Conservation (phyloP, 2,113 vertebrate genomes). For the Otolemur garnettii region DNA sequence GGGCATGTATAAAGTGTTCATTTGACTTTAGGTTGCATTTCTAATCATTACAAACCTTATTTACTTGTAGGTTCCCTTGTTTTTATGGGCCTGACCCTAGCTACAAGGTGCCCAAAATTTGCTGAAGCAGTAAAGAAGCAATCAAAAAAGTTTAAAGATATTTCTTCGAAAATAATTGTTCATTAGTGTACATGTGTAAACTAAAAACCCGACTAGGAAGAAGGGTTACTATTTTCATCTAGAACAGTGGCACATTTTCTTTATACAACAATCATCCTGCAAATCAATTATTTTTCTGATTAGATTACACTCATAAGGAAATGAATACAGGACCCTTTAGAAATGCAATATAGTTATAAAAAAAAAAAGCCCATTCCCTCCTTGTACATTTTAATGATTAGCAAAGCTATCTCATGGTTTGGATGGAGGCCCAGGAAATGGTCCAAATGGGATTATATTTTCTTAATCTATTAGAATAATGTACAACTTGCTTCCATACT, state of each 20-base stretch:
- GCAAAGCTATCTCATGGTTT: slow-evolving; percentile 80
- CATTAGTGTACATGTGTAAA: slow-evolving; percentile 9
- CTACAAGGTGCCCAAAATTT: slow-evolving; percentile 15
- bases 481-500: slow-evolving; percentile 68
- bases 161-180: slow-evolving; percentile 73
- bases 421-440: slow-evolving; percentile 83
- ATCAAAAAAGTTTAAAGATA: slow-evolving; percentile 57
- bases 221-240: neutral
- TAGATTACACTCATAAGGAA: slow-evolving; percentile 81
- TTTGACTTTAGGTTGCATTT: slow-evolving; percentile 59
- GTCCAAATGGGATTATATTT: slow-evolving; percentile 84
- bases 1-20: slow-evolving; percentile 27
- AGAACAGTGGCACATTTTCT: slow-evolving; percentile 73
- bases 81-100: slow-evolving; percentile 14
- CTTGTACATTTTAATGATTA: slow-evolving; percentile 83
- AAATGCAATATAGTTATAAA: slow-evolving; percentile 79
- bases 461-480: slow-evolving; percentile 85
- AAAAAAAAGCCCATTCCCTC: slow-evolving; percentile 64
- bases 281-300: slow-evolving; percentile 82
- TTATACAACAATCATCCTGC: slow-evolving; percentile 72
- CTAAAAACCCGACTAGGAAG: slow-evolving; percentile 42
- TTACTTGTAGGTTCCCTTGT: slow-evolving; percentile 13
- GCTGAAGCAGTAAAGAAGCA: slow-evolving; percentile 54
- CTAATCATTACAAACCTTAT: slow-evolving; percentile 23
- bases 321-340: slow-evolving; percentile 80